Evolutionary conservation across 2,113 vertebrate species (phyloP).

Genomic region (Canis aureus): DNA sequence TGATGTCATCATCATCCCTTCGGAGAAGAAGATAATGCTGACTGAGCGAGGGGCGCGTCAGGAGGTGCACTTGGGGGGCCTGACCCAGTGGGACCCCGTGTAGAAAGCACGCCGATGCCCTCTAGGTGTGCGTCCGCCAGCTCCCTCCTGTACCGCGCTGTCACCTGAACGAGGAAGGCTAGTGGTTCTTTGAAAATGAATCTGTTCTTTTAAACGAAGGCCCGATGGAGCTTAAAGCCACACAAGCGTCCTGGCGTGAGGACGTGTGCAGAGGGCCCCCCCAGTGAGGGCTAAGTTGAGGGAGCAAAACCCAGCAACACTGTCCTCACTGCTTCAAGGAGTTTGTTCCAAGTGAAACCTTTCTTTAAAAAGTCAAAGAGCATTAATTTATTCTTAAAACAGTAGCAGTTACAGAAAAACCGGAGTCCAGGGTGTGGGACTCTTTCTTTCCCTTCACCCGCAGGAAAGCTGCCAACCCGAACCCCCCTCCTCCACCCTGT

Average conservation of each 20-base stretch:
- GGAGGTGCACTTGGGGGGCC: rapidly evolving
- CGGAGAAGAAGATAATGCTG: neutral
- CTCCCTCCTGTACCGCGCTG: rapidly evolving
- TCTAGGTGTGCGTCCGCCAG: rapidly evolving
- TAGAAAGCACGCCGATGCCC: rapidly evolving
- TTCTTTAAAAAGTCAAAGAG: neutral
- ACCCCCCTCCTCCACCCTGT: rapidly evolving
- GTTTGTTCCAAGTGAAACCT: neutral
- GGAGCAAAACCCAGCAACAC: neutral
- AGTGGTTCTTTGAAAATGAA: neutral
- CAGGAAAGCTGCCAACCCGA: neutral
- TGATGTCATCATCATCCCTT: conserved; percentile 98
- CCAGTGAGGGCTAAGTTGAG: rapidly evolving
- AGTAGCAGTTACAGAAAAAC: neutral
- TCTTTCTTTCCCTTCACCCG: neutral
- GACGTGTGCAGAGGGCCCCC: rapidly evolving
- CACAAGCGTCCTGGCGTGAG: rapidly evolving
- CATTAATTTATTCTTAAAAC: neutral
- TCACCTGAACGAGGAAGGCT: neutral
- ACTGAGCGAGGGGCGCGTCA: neutral
- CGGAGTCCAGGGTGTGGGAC: rapidly evolving
- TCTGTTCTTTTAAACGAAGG: neutral
- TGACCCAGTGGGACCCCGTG: rapidly evolving
- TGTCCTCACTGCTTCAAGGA: neutral
- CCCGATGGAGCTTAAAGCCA: rapidly evolving